Conservation (phyloP, 2,113 vertebrate genomes). For the Panthera tigris region DNA sequence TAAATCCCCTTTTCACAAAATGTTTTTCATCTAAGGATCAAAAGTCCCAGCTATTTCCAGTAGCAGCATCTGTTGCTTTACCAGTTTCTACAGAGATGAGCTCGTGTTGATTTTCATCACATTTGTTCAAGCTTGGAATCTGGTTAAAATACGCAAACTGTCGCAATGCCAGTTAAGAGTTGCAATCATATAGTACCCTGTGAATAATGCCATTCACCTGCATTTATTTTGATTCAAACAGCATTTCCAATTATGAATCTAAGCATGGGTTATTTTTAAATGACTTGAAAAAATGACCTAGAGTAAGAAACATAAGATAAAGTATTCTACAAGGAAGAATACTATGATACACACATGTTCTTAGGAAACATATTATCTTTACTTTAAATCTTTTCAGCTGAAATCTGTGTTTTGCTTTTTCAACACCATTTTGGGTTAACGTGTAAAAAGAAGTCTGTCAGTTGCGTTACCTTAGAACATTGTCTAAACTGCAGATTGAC, state of each 20-base stretch:
- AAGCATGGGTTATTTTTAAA: constrained; percentile 41
- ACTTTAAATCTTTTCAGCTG: constrained; percentile 24
- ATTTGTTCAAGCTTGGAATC: constrained; percentile 71
- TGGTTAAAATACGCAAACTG: constrained; percentile 73
- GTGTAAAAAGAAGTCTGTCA: neutral
- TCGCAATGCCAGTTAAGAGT: constrained; percentile 5
- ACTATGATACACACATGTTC: constrained; percentile 12
- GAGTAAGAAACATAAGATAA: neutral
- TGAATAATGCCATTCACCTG: constrained; percentile 16
- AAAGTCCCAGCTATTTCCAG: constrained; percentile 73
- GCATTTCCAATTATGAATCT: neutral
- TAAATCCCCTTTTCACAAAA: constrained; percentile 34
- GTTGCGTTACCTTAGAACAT: neutral
- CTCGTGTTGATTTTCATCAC: constrained; percentile 74
- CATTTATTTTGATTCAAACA: constrained; percentile 2
- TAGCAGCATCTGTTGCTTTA: constrained; percentile 74
- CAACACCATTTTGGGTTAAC: neutral
- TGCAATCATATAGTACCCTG: constrained; percentile 5
- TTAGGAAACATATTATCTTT: constrained; percentile 66
- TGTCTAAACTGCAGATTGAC: neutral
- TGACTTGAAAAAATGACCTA: neutral
- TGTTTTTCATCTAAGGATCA: constrained; percentile 66
- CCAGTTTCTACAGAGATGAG: constrained; percentile 78
- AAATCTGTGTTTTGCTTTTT: constrained; percentile 44
- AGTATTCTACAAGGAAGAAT: neutral